Evolutionary conservation across 2,888 invertebrate species (phyloP).

Genomic region (Seira musarum): DNA sequence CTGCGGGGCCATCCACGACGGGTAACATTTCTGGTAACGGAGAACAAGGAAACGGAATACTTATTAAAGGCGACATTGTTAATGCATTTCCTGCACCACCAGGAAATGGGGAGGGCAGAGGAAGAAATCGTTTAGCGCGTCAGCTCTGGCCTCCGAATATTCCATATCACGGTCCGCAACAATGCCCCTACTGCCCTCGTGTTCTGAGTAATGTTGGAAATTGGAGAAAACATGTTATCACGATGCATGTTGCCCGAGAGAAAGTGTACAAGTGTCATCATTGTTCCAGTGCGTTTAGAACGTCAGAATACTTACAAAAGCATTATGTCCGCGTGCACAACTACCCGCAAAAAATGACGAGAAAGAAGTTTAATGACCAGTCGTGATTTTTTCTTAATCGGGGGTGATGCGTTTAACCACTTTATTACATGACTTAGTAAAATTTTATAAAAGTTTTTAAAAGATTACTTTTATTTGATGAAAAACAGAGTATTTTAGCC

Average conservation of each 20-base stretch:
- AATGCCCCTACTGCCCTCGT: slow-evolving; percentile 71
- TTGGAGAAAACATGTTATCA: slow-evolving; percentile 71
- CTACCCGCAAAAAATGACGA: slow-evolving; percentile 71
- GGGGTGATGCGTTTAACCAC: not conserved
- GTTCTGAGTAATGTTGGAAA: slow-evolving; percentile 71
- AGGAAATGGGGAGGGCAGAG: slow-evolving; percentile 53
- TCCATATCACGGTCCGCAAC: slow-evolving; percentile 67
- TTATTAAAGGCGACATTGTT: slow-evolving; percentile 17
- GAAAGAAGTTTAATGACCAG: slow-evolving; percentile 65
- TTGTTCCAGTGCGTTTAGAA: slow-evolving; percentile 71
- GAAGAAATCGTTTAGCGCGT: slow-evolving; percentile 68
- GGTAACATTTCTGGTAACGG: slow-evolving; percentile 39
- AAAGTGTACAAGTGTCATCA: slow-evolving; percentile 71
- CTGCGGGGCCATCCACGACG: slow-evolving; percentile 59
- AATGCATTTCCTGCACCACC: slow-evolving; percentile 36
- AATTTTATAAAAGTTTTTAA: not conserved
- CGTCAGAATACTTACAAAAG: slow-evolving; percentile 71
- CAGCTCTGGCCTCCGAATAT: slow-evolving; percentile 57
- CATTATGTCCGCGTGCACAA: slow-evolving; percentile 71
- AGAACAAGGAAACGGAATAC: slow-evolving; percentile 38
- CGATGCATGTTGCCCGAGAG: slow-evolving; percentile 71
- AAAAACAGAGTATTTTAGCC: not conserved
- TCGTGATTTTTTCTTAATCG: slow-evolving; percentile 15
- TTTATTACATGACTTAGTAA: too few relatives aligned
- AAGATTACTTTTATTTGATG: not conserved